Conservation (phyloP, 1,140 invertebrate genomes). For the Harlomillsia oculata region DNA sequence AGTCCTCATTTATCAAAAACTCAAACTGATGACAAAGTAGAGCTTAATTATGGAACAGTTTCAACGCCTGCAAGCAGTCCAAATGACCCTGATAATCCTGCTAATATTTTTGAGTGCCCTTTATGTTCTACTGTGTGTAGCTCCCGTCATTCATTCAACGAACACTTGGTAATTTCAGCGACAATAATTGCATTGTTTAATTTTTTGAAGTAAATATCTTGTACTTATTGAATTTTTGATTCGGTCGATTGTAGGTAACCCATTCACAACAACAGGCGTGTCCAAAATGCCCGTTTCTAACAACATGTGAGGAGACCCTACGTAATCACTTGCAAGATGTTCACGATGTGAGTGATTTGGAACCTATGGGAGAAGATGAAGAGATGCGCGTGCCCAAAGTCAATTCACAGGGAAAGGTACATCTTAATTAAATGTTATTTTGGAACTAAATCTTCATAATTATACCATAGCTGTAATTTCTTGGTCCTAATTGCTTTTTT, state of each 20-base stretch:
- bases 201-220: neutral
- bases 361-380: conserved; percentile 47
- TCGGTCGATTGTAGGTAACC: conserved; percentile 26
- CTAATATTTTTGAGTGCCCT: conserved; percentile 33
- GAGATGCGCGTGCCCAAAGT: conserved; percentile 60
- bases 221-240: neutral
- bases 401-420: conserved; percentile 59
- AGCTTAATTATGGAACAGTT: too few relatives aligned
- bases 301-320: conserved; percentile 49
- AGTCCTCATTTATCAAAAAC: too few relatives aligned
- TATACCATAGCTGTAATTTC: neutral
- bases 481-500: neutral
- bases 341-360: conserved; percentile 33
- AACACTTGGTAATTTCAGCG: conserved; percentile 29
- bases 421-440: neutral
- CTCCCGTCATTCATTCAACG: conserved; percentile 32
- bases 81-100: conserved; percentile 9
- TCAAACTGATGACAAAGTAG: too few relatives aligned
- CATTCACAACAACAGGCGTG: conserved; percentile 38
- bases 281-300: conserved; percentile 50
- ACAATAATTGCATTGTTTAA: neutral
- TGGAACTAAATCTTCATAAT: neutral
- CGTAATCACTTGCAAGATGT: conserved; percentile 49
- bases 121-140: conserved; percentile 29
- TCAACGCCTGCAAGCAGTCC: conserved; percentile 22